These are phyloP conservation scores for Alces alces DNA, from an alignment of 2,113 vertebrate genomes.

Conservation along the genomic window DNA sequence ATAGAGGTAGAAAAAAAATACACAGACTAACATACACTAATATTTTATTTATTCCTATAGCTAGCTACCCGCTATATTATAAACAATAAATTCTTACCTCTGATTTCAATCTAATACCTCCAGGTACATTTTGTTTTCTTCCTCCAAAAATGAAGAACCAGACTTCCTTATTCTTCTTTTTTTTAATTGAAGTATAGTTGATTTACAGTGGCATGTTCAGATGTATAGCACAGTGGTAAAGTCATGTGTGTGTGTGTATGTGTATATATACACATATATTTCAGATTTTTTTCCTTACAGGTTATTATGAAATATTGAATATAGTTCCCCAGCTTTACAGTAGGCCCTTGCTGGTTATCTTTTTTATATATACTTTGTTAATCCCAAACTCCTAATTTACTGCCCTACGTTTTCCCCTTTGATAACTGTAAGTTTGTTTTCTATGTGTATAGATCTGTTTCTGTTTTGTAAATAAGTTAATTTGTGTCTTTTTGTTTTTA, in stretches of 20 bases:
- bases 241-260: background rate
- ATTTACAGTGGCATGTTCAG: background rate
- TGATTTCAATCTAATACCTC: background rate
- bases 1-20: background rate
- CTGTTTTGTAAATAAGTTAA: background rate
- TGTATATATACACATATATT: background rate
- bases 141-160: background rate
- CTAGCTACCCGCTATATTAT: background rate
- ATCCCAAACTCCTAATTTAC: background rate
- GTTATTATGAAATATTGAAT: background rate
- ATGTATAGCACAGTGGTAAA: background rate
- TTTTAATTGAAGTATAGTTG: background rate
- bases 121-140: background rate
- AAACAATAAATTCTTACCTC: background rate
- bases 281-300: background rate
- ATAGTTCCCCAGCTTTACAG: background rate
- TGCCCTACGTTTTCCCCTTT: background rate
- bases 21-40: background rate
- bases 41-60: background rate
- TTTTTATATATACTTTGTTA: background rate
- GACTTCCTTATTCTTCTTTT: background rate
- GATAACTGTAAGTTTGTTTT: background rate
- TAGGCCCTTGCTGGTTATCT: background rate
- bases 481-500: background rate
- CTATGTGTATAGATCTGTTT: background rate